Conservation (phyloP, 1,140 invertebrate genomes). For the Bombus confusus region DNA sequence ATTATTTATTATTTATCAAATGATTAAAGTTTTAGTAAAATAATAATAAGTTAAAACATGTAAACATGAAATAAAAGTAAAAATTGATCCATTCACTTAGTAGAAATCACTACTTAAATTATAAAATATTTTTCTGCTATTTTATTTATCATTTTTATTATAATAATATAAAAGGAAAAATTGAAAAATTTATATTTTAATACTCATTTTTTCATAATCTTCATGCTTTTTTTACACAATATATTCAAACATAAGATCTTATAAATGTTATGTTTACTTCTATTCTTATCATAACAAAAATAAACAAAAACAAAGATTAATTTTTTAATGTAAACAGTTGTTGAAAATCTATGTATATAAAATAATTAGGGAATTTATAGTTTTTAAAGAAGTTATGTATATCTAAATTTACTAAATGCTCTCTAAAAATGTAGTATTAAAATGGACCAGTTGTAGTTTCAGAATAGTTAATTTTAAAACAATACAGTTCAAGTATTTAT, state of each 20-base stretch:
- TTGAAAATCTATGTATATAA: background rate
- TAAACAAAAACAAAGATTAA: background rate
- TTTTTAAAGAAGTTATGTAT: background rate
- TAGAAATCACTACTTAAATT: background rate
- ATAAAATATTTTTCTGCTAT: background rate
- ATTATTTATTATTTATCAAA: slow-evolving; percentile 34
- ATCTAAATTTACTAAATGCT: slow-evolving; percentile 18
- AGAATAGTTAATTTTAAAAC: slow-evolving; percentile 19
- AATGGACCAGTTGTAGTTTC: slow-evolving; percentile 48
- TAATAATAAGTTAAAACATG: slow-evolving; percentile 15
- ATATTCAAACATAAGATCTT: slow-evolving; percentile 5
- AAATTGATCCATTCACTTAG: slow-evolving; percentile 10
- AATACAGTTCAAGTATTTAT: slow-evolving; percentile 15
- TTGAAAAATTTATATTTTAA: background rate
- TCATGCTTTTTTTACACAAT: background rate
- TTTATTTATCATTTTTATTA: background rate
- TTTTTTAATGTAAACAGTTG: background rate
- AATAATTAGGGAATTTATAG: slow-evolving; percentile 6
- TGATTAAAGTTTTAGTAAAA: slow-evolving; percentile 11
- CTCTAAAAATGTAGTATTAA: slow-evolving; percentile 32
- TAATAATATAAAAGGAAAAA: background rate
- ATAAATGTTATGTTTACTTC: background rate
- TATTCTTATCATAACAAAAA: background rate
- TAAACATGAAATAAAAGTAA: slow-evolving; percentile 32
- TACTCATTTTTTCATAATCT: background rate